These are phyloP conservation scores for Alviniconcha strummeri DNA, from an alignment of 2,888 invertebrate species.

Conservation along the genomic window DNA sequence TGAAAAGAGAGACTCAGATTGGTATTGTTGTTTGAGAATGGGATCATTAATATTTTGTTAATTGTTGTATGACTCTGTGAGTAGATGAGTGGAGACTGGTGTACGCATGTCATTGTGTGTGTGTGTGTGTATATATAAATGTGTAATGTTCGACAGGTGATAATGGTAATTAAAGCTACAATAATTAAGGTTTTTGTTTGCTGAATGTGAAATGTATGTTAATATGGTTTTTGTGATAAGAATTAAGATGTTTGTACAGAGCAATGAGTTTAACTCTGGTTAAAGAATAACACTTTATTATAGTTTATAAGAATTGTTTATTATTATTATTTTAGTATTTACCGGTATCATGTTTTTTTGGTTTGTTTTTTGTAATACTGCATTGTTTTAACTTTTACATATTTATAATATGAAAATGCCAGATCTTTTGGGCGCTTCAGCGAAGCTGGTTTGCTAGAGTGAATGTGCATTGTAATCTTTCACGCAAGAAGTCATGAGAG, in stretches of 20 bases:
- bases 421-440: too few relatives aligned
- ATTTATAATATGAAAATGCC: too few relatives aligned
- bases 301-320: neutral
- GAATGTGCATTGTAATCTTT: too few relatives aligned
- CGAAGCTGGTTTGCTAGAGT: too few relatives aligned
- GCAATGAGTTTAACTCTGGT: neutral
- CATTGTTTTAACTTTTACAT: too few relatives aligned
- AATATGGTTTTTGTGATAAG: neutral
- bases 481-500: too few relatives aligned
- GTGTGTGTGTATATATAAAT: neutral
- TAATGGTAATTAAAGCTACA: too few relatives aligned
- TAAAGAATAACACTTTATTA: neutral
- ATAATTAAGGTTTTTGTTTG: too few relatives aligned
- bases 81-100: neutral
- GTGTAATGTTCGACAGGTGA: neutral
- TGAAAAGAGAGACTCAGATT: too few relatives aligned
- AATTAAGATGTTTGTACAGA: neutral
- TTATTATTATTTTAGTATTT: too few relatives aligned
- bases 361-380: too few relatives aligned
- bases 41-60: neutral
- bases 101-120: neutral
- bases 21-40: neutral
- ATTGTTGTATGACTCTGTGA: neutral
- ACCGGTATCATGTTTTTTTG: too few relatives aligned
- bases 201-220: neutral